These are phyloP conservation scores for Hydrophis major DNA, from an alignment of 2,797 vertebrate genomes.

Conservation along the genomic window DNA sequence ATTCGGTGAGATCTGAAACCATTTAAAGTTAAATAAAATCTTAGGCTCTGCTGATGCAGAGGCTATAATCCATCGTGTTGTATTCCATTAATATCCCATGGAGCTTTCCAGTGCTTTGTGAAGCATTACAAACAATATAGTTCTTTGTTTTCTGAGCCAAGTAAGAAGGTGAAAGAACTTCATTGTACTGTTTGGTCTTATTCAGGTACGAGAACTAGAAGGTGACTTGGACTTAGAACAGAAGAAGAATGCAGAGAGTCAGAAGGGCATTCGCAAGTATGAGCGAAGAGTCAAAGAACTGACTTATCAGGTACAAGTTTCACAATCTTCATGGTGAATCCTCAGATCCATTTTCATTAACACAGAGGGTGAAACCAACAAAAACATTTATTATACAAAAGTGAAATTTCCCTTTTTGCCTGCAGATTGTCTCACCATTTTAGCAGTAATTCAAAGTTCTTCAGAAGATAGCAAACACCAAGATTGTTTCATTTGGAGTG, in stretches of 20 bases:
- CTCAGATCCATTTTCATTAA: background rate
- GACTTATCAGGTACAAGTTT: conserved; percentile 81
- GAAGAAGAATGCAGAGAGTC: conserved; percentile 79
- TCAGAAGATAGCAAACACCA: background rate
- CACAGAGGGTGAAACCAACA: background rate
- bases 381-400: background rate
- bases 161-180: background rate
- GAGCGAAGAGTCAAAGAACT: conserved; percentile 89
- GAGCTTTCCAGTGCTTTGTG: background rate
- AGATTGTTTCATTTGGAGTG: background rate
- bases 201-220: conserved; percentile 86
- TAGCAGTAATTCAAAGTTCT: background rate
- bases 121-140: background rate
- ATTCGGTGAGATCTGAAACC: background rate
- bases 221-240: conserved; percentile 83
- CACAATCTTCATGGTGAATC: background rate
- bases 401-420: background rate
- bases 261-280: conserved; percentile 88
- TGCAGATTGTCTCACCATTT: background rate
- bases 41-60: background rate
- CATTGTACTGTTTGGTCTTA: background rate
- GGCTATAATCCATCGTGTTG: background rate
- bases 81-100: too few relatives aligned
- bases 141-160: background rate
- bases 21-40: background rate